Conservation (phyloP, 1,140 invertebrate genomes). For the Ctenoplectra terminalis region DNA sequence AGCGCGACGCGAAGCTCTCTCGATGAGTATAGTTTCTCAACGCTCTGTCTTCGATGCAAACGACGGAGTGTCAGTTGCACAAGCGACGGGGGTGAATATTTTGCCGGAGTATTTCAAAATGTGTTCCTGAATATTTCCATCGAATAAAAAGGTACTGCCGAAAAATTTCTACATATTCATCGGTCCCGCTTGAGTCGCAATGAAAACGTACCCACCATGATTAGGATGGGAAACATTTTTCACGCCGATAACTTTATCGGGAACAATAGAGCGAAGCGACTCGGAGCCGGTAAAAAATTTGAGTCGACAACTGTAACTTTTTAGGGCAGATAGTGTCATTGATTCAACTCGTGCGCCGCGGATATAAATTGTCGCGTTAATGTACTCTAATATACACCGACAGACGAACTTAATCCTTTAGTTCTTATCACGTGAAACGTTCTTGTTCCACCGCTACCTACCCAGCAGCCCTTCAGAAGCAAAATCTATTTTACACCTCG, state of each 20-base stretch:
- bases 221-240: neutral
- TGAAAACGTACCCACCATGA: neutral
- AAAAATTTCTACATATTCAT: too few species aligned
- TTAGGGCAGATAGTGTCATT: neutral
- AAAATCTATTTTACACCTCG: constrained; percentile 15
- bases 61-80: neutral
- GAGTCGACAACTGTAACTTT: neutral
- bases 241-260: neutral
- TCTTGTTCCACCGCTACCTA: neutral
- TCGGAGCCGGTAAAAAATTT: neutral
- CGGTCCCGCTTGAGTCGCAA: neutral
- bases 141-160: too few species aligned
- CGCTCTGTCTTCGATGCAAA: neutral
- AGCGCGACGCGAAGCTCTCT: neutral
- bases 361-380: constrained; percentile 7
- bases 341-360: constrained; percentile 21
- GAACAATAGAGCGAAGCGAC: neutral
- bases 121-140: too few species aligned
- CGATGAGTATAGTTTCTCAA: neutral
- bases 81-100: neutral
- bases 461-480: neutral
- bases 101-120: neutral
- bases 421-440: neutral
- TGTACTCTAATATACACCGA: constrained; percentile 4
- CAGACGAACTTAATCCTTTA: constrained; percentile 18